Evolutionary conservation across 2,888 invertebrate genomes (phyloP).

Genomic region (Dynastes grantii): DNA sequence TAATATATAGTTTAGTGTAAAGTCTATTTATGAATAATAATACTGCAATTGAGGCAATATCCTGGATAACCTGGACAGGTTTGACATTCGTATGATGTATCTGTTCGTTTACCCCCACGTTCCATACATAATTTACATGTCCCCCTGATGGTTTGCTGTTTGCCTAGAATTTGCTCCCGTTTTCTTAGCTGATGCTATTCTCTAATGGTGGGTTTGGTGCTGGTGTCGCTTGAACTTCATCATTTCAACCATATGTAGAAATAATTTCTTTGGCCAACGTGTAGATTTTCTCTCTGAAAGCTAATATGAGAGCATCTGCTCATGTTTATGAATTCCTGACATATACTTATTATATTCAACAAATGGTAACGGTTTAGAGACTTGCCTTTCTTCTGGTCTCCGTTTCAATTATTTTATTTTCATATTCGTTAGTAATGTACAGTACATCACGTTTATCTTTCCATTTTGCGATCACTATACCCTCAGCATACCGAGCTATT

Average conservation of each 20-base stretch:
- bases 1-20: neutral
- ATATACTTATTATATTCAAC: slow-evolving; percentile 55
- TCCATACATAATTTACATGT: neutral
- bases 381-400: slow-evolving; percentile 30
- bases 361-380: slow-evolving; percentile 52
- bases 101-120: neutral
- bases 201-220: neutral
- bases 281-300: slow-evolving; percentile 54
- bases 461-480: slow-evolving; percentile 55
- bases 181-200: neutral
- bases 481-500: slow-evolving; percentile 41
- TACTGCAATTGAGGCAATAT: neutral
- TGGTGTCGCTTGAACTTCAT: slow-evolving; percentile 53
- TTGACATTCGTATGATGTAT: neutral
- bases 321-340: slow-evolving; percentile 53
- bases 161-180: neutral
- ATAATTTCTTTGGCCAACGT: slow-evolving; percentile 55
- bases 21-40: neutral
- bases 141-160: neutral
- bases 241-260: slow-evolving; percentile 54
- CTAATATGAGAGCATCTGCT: slow-evolving; percentile 56
- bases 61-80: neutral
- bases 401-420: slow-evolving; percentile 49
- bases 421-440: slow-evolving; percentile 56
- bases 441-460: slow-evolving; percentile 54